Evolutionary conservation across 2,113 vertebrate genomes (phyloP).

Genomic region (Polypterus bichir): DNA sequence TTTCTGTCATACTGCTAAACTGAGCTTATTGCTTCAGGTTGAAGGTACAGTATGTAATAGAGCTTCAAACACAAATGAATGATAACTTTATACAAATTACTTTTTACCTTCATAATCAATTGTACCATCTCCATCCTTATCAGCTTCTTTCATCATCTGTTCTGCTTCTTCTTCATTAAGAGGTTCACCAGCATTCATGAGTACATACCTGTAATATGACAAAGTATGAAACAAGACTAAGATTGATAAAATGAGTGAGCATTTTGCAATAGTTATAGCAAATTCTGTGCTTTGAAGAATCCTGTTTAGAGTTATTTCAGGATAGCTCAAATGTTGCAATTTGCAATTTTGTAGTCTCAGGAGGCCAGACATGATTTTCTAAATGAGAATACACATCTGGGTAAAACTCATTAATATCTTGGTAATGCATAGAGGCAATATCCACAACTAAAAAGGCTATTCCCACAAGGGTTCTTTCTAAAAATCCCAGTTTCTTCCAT

Average conservation of each 20-base stretch:
- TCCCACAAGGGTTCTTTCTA: too few relatives aligned
- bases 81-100: background rate
- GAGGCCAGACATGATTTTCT: too few relatives aligned
- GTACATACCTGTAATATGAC: constrained; percentile 29
- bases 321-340: too few relatives aligned
- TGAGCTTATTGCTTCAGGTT: background rate
- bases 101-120: constrained; percentile 42
- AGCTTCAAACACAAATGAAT: background rate
- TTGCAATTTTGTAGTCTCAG: too few relatives aligned
- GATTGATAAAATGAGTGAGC: background rate
- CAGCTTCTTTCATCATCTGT: constrained; percentile 50
- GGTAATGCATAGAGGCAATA: too few relatives aligned
- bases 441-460: too few relatives aligned
- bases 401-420: too few relatives aligned
- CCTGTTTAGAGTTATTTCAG: too few relatives aligned
- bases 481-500: too few relatives aligned
- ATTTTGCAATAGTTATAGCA: background rate
- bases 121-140: constrained; percentile 43
- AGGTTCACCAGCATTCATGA: constrained; percentile 42
- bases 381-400: too few relatives aligned
- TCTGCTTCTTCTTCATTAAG: constrained; percentile 40
- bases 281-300: background rate
- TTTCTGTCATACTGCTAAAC: background rate
- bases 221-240: background rate
- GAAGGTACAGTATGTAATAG: background rate